phyloP scores from a whole-genome alignment of 2,113 vertebrate genomes.

The Catharus minimus region DNA sequence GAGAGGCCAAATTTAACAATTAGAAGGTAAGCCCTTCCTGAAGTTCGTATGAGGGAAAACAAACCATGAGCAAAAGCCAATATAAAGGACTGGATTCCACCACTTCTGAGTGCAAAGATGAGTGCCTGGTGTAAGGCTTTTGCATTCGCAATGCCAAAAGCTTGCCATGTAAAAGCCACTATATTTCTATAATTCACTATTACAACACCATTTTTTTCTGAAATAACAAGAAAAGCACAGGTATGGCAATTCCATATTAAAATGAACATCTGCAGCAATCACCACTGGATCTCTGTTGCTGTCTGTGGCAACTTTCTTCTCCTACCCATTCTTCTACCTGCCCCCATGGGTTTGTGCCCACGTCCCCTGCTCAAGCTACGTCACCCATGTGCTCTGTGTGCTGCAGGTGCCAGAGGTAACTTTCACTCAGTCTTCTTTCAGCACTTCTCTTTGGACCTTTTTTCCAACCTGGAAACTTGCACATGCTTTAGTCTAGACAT shows the following conservation, averaged over 20 bases:
- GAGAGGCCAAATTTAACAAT: neutral
- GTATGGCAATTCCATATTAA: neutral
- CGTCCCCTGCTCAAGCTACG: neutral
- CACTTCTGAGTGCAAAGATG: neutral
- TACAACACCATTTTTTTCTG: neutral
- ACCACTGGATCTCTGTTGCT: neutral
- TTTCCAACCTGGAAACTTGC: slow-evolving; percentile 55
- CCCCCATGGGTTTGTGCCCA: neutral
- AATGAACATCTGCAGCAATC: neutral
- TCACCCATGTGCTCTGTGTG: neutral
- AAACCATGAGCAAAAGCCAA: neutral
- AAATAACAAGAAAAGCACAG: neutral
- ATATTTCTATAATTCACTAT: neutral
- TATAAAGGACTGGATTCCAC: neutral
- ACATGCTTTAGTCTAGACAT: slow-evolving; percentile 64
- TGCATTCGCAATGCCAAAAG: neutral
- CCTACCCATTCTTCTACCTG: neutral
- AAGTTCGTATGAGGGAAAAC: neutral
- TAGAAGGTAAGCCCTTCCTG: neutral
- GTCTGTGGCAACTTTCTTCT: neutral
- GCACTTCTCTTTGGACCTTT: slow-evolving; percentile 28
- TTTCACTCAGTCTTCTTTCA: slow-evolving; percentile 24
- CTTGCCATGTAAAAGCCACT: neutral
- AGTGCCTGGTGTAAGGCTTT: neutral
- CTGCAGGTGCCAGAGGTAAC: slow-evolving; percentile 20